Percentiles rank a stretch among this genome's conserved stretches.
Conservation (phyloP, 1,140 invertebrate species). For the Achatina immaculata region DNA sequence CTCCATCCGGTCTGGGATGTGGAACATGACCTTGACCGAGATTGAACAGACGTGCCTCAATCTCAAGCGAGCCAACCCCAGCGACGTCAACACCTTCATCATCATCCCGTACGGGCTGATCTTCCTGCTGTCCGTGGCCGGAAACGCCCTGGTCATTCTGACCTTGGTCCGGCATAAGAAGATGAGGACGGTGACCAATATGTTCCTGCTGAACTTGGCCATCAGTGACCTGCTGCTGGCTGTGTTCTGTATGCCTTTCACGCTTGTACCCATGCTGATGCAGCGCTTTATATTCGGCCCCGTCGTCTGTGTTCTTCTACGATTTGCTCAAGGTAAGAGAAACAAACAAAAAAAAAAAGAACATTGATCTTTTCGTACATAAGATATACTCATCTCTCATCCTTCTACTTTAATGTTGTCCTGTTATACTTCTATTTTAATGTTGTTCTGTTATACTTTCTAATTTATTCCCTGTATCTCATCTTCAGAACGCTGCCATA, state of each 20-base stretch:
- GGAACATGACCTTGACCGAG: too few species aligned
- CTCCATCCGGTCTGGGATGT: too few species aligned
- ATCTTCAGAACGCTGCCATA: too few species aligned
- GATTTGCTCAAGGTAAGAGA: conserved; percentile 80
- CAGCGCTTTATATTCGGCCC: conserved; percentile 86
- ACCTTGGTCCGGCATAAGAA: conserved; percentile 84
- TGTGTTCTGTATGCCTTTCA: conserved; percentile 22
- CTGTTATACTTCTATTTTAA: too few species aligned
- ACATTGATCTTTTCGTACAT: too few species aligned
- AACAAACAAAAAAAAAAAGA: too few species aligned
- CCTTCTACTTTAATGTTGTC: too few species aligned
- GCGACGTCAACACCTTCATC: conserved; percentile 25
- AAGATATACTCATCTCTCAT: too few species aligned
- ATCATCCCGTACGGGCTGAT: conserved; percentile 78
- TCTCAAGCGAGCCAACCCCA: too few species aligned
- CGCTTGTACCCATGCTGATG: conserved; percentile 64
- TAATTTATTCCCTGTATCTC: too few species aligned
- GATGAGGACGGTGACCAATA: conserved; percentile 89
- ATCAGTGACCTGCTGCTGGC: conserved; percentile 75
- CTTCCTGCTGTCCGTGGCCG: conserved; percentile 83
- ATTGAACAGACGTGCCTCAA: too few species aligned
- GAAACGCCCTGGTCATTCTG: conserved; percentile 84
- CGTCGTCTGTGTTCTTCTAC: conserved; percentile 85
- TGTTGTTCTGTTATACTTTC: too few species aligned
- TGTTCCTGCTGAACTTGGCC: conserved; percentile 85